These are phyloP conservation scores for Catostomus latipinnis DNA, from an alignment of 2,797 vertebrate species.

Conservation along the genomic window DNA sequence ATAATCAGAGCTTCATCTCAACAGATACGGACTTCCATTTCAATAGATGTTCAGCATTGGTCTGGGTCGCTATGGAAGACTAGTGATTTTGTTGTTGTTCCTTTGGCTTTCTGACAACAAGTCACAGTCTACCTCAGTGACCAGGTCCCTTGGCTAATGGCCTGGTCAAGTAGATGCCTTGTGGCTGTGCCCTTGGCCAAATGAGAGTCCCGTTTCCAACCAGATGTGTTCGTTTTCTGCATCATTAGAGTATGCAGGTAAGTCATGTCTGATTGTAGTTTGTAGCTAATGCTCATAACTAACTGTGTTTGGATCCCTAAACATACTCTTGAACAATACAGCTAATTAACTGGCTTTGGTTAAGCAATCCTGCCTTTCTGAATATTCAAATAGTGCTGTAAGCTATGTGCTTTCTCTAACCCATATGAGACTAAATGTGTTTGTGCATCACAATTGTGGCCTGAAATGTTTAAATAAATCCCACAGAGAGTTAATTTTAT, in stretches of 20 bases:
- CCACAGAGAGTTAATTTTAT: conserved; percentile 22
- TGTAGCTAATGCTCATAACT: conserved; percentile 23
- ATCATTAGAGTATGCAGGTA: conserved; percentile 33
- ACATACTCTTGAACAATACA: conserved; percentile 10
- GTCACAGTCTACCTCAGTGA: conserved; percentile 96
- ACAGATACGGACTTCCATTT: neutral
- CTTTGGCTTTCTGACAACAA: conserved; percentile 90
- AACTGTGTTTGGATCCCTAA: conserved; percentile 6
- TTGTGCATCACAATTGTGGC: neutral
- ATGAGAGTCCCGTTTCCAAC: neutral
- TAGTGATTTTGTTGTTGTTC: conserved; percentile 99
- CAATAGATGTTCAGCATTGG: conserved; percentile 36
- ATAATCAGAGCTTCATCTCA: neutral
- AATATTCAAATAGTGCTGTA: too few relatives aligned
- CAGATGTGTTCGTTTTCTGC: neutral
- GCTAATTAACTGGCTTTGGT: conserved; percentile 34
- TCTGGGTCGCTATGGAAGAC: conserved; percentile 91
- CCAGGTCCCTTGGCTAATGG: conserved; percentile 28
- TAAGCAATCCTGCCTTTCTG: neutral
- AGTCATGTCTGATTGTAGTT: conserved; percentile 12
- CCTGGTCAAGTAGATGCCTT: neutral
- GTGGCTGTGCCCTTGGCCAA: neutral
- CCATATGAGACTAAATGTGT: neutral
- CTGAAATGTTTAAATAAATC: neutral
- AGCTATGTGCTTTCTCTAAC: neutral